Evolutionary conservation across 2,888 invertebrate genomes (phyloP), one percentile per base, ranked within the genome.

Genomic region (Agrochola macilenta): DNA sequence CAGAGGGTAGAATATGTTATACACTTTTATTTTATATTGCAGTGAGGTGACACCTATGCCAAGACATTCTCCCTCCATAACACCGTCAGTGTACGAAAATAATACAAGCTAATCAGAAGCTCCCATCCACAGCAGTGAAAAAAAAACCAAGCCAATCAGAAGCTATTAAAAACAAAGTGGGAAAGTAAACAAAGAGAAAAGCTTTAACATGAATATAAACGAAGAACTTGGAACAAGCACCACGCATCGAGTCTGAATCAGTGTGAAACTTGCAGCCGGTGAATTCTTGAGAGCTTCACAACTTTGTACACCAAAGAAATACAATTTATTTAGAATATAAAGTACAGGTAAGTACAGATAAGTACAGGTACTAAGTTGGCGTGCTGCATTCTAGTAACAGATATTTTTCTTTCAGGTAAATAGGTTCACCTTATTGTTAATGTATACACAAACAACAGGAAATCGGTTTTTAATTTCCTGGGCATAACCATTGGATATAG

Each of bases 221-320:
- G 66, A 84, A 68, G 54, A 86, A 76, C 74, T 82, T 63, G 35
- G n/a, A 35, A 84, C 71, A 81, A 83, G 69, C 64, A 86, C 87
- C 82, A 87, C 79, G 83, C 86, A 87, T 89, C 82, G 72, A 84
- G 69, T 68, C 73, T 82, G 89, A 83, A 90, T 89, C 87, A 80
- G 83, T 86, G 85, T 79, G 79, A 83, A 92, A 92, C 88, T 91
- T 91, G 80, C 86, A 86, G 82, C 84, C 85, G 88, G 89, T 82
- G 84, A 87, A 89, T 89, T 87, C 84, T 83, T 82, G 82, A 87
- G 81, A 91, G 89, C 87, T 87, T 85, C 90, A 87, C 66, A 91
- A 91, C 84, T 92, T 91, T 86, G 74, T 82, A 89, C 87, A 89
- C 86, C 68, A 82, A 77, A 81, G 70, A 83, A 81, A 82, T 81